Conservation (phyloP, 2,113 vertebrate species). For the Indicator maculatus region DNA sequence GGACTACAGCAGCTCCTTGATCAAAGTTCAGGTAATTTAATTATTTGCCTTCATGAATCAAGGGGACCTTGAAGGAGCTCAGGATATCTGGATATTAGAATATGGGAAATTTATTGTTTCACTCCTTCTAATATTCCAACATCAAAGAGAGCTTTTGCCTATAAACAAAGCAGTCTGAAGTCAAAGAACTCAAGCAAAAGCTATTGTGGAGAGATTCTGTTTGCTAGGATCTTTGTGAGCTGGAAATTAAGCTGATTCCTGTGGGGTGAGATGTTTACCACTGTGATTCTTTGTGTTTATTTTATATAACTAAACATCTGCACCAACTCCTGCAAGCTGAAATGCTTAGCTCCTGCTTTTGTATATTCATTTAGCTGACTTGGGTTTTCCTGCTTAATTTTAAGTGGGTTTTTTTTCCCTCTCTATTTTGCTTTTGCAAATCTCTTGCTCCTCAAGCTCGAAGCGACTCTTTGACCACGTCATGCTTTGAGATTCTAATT, state of each 20-base stretch:
- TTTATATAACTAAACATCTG: not conserved
- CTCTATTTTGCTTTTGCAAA: not conserved
- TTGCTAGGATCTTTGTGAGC: not conserved
- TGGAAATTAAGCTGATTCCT: slow-evolving; percentile 2
- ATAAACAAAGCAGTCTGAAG: slow-evolving; percentile 25
- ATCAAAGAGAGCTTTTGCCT: slow-evolving; percentile 42
- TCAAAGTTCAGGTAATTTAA: slow-evolving; percentile 71
- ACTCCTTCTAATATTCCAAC: slow-evolving; percentile 30
- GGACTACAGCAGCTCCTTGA: slow-evolving; percentile 18
- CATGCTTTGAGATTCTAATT: not conserved
- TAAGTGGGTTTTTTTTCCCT: not conserved
- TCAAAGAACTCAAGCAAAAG: slow-evolving; percentile 11
- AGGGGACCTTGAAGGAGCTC: slow-evolving; percentile 44
- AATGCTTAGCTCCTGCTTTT: not conserved
- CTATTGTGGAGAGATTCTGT: not conserved
- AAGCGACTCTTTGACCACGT: not conserved
- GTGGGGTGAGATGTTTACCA: not conserved
- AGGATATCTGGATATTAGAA: slow-evolving; percentile 43
- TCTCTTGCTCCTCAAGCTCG: not conserved
- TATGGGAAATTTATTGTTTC: slow-evolving; percentile 64
- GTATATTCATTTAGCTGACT: not conserved
- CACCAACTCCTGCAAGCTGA: not conserved
- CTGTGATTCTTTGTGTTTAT: not conserved
- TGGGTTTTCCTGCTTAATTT: not conserved
- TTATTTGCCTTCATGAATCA: slow-evolving; percentile 60